Conservation (phyloP, 2,888 invertebrate genomes). For the Meteorus cinctellus region DNA sequence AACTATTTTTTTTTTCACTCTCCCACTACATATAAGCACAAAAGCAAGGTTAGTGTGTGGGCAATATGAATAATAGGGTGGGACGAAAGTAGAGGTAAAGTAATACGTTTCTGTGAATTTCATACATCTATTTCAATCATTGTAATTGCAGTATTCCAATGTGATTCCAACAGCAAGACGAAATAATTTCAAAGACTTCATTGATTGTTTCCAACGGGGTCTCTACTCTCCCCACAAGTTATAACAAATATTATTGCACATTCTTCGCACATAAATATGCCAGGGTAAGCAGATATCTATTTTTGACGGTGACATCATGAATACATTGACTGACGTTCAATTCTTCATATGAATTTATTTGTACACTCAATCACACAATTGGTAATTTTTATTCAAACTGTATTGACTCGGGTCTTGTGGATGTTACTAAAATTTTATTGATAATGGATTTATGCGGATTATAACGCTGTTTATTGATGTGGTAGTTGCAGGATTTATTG, state of each 20-base stretch:
- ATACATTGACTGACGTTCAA: slow-evolving; percentile 29
- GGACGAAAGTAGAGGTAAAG: slow-evolving; percentile 21
- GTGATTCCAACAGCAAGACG: slow-evolving; percentile 15
- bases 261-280: slow-evolving; percentile 54
- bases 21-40: slow-evolving; percentile 42
- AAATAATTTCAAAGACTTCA: slow-evolving; percentile 6
- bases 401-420: neutral
- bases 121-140: slow-evolving; percentile 32
- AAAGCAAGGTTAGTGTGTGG: slow-evolving; percentile 47
- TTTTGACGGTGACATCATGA: slow-evolving; percentile 58
- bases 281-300: slow-evolving; percentile 62
- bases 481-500: neutral
- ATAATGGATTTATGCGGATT: neutral
- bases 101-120: slow-evolving; percentile 22
- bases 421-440: neutral
- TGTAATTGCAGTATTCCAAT: slow-evolving; percentile 44
- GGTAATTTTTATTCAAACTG: neutral
- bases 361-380: slow-evolving; percentile 1
- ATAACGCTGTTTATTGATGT: neutral
- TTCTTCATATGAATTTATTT: slow-evolving; percentile 21
- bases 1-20: slow-evolving; percentile 36
- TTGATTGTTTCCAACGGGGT: neutral
- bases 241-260: slow-evolving; percentile 16
- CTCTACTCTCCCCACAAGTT: slow-evolving; percentile 21
- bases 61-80: slow-evolving; percentile 42